Conservation (phyloP, 2,113 vertebrate genomes). For the Hoplias malabaricus region DNA sequence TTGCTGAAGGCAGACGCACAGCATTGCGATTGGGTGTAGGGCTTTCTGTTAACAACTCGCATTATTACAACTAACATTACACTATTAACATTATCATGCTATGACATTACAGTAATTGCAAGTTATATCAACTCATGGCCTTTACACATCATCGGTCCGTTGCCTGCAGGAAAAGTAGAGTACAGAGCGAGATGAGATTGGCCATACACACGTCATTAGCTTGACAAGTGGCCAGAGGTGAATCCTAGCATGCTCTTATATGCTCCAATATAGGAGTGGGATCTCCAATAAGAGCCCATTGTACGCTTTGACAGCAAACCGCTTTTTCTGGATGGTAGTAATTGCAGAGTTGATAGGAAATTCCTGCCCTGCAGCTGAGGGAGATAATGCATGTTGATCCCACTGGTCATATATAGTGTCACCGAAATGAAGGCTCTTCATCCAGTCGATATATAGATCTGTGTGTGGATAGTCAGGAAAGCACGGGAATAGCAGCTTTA, state of each 20-base stretch:
- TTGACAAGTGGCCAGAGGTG: conserved; percentile 31
- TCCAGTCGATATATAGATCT: conserved; percentile 45
- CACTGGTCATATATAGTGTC: conserved; percentile 31
- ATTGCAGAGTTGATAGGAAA: conserved; percentile 46
- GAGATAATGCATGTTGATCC: conserved; percentile 37
- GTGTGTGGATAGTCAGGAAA: conserved; percentile 23
- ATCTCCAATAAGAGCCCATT: neutral
- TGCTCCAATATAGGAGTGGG: neutral
- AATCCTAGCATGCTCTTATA: neutral
- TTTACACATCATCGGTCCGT: neutral
- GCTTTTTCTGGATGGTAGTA: conserved; percentile 16
- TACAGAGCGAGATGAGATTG: conserved; percentile 35
- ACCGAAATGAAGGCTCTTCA: conserved; percentile 35
- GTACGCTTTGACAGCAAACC: neutral
- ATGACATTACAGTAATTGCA: conserved; percentile 17
- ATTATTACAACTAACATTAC: neutral
- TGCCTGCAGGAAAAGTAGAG: neutral
- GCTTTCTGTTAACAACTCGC: too few relatives aligned
- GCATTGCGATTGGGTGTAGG: neutral
- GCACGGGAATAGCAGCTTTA: conserved; percentile 35
- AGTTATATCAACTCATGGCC: conserved; percentile 13
- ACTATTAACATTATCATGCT: neutral
- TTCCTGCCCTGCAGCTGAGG: conserved; percentile 29
- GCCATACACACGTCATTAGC: conserved; percentile 41
- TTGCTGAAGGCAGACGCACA: neutral